Percentiles rank a stretch among this genome's conserved stretches.
Evolutionary conservation across 2,797 vertebrate species (phyloP).

Genomic region (Manis pentadactyla): DNA sequence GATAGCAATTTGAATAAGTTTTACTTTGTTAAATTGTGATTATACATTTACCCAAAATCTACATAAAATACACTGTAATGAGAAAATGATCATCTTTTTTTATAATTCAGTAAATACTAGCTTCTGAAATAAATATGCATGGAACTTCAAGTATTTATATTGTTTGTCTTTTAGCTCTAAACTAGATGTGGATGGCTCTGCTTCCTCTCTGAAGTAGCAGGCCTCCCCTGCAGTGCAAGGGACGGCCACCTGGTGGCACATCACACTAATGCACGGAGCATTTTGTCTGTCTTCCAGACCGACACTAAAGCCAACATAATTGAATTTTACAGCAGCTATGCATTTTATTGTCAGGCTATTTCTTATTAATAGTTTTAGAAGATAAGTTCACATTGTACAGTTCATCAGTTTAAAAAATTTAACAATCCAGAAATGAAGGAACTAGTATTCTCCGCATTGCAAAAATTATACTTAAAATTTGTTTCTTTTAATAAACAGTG

Average conservation of each 20-base stretch:
- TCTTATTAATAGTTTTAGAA: slow-evolving; percentile 12
- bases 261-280: slow-evolving; percentile 66
- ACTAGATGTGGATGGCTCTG: not conserved
- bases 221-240: slow-evolving; percentile 54
- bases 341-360: not conserved
- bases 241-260: slow-evolving; percentile 85
- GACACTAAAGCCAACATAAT: not conserved
- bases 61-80: not conserved
- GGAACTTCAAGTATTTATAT: not conserved
- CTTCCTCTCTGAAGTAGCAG: not conserved
- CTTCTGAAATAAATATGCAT: not conserved
- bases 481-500: slow-evolving; percentile 37
- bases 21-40: slow-evolving; percentile 24
- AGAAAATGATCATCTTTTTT: not conserved
- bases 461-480: slow-evolving; percentile 44
- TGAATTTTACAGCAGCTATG: not conserved
- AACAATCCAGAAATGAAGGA: not conserved
- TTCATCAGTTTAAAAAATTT: not conserved
- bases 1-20: not conserved
- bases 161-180: not conserved
- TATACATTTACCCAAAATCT: not conserved
- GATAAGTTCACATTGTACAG: not conserved
- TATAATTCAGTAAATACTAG: not conserved
- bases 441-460: not conserved
- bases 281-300: slow-evolving; percentile 42